A percentile compares a stretch with the other conserved stretches of the same genome.
These are phyloP conservation scores for Dromaius novaehollandiae DNA, from an alignment of 2,113 vertebrate genomes.

Conservation along the genomic window DNA sequence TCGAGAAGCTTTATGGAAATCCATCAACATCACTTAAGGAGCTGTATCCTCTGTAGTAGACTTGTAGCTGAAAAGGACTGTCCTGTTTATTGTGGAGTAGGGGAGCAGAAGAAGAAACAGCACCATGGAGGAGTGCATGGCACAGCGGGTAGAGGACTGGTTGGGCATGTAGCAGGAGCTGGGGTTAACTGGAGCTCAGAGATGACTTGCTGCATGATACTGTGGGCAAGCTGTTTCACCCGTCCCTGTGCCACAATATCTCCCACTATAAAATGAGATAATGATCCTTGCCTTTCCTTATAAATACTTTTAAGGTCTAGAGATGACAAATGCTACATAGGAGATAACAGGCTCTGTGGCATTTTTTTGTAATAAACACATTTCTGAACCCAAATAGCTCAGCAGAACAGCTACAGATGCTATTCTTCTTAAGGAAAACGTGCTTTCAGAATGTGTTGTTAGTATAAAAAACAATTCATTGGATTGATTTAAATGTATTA, in stretches of 20 bases:
- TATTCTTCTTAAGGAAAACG: conserved; percentile 55
- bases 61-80: background rate
- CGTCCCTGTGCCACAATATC: background rate
- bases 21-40: background rate
- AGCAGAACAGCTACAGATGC: conserved; percentile 56
- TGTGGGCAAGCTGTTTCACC: background rate
- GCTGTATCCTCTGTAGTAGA: background rate
- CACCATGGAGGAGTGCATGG: background rate
- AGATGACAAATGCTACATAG: conserved; percentile 15
- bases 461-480: conserved; percentile 29
- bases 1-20: background rate
- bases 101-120: background rate
- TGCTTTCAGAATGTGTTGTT: conserved; percentile 48
- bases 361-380: conserved; percentile 48
- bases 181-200: rapidly evolving
- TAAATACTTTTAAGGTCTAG: conserved; percentile 21
- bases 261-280: background rate
- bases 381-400: conserved; percentile 50
- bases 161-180: background rate
- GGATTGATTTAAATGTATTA: conserved; percentile 44
- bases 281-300: background rate
- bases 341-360: conserved; percentile 19
- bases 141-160: background rate
- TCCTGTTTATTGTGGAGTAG: background rate
- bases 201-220: background rate